Percentiles rank a stretch among this genome's conserved stretches.
Evolutionary conservation across 2,888 invertebrate species (phyloP).

Genomic region (Craniophora ligustri): DNA sequence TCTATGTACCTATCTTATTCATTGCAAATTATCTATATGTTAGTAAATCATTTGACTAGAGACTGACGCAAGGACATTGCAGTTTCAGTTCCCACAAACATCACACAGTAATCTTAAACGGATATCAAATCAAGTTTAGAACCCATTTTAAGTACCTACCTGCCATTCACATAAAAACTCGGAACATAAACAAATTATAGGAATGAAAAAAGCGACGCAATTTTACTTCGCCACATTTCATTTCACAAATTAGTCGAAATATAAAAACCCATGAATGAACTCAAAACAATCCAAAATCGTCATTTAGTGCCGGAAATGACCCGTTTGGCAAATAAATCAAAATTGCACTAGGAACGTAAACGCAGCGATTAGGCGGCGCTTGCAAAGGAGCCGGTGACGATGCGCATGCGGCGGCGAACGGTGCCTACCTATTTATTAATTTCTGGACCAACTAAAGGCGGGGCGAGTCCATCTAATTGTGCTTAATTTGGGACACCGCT

Average conservation of each 20-base stretch:
- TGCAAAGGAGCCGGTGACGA: constrained; percentile 69
- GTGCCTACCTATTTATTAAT: constrained; percentile 77
- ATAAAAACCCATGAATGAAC: constrained; percentile 64
- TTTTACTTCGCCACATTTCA: constrained; percentile 44
- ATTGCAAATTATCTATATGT: constrained; percentile 37
- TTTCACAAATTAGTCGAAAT: constrained; percentile 49
- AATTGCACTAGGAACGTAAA: constrained; percentile 76
- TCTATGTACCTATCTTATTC: constrained; percentile 36
- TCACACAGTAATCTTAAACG: constrained; percentile 12
- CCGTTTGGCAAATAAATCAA: constrained; percentile 83
- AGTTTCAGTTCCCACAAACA: constrained; percentile 27
- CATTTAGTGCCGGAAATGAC: constrained; percentile 84
- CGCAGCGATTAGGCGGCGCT: constrained; percentile 68
- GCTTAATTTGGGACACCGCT: constrained; percentile 60
- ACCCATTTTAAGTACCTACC: constrained; percentile 21
- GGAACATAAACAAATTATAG: constrained; percentile 49
- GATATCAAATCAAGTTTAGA: constrained; percentile 23
- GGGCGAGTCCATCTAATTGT: constrained; percentile 64
- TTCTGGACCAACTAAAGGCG: constrained; percentile 67
- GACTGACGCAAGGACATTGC: constrained; percentile 21
- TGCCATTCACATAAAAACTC: constrained; percentile 43
- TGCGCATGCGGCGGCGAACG: constrained; percentile 52
- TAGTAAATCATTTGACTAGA: constrained; percentile 31
- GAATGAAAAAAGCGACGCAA: constrained; percentile 29
- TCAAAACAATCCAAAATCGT: constrained; percentile 64